Base-by-base conservation (phyloP, 2,797 vertebrate genomes). In the Streptopelia turtur region DNA sequence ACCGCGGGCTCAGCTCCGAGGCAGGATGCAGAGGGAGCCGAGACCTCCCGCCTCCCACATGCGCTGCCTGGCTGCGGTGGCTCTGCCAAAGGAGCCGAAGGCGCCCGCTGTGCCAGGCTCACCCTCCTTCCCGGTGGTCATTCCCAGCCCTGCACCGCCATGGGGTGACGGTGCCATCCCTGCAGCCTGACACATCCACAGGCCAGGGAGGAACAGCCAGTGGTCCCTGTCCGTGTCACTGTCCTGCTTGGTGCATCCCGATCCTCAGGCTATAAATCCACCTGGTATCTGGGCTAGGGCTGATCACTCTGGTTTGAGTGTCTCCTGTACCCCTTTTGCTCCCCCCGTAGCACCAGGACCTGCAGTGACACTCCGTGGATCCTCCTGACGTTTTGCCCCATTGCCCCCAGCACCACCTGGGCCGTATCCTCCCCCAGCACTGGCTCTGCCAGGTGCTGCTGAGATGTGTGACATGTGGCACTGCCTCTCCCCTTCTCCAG, bases 251-350 rank as follows among this genome's bases (percentile, higher is more conserved):
- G 52, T 9, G 56, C 43, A 6, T 10, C 63, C 64, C 53, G 45
- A n/a, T 64, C 59, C 63, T 55, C 63, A 16, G 39, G 39, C 49
- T 43, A 4, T 2, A 17, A 45, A 52, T 37, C 31, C 31, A 10
- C 1, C 1, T 1, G 6, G 56, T 2, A 21, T 3, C 15, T 5
- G 17, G 43, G 15, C 59, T 33, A 80, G 25, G 37, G 21, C 24
- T 0, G 0, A 56, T 23, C 56, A 10, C 9, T 9, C 35, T 0
- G 7, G 10, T 50, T 11, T 50, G 52, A 23, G 17, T 13, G 3
- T 5, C n/a, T 80, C 47, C 55, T 9, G 15, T 9, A 2, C 7
- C 13, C 5, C 16, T 28, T 25, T 25, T 13, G 10, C n/a, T 16
- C 4, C 13, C 5, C 4, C 0, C 9, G 0, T 30, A 66, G 18